phyloP scores from a whole-genome alignment of 2,113 vertebrate genomes.

The Andinoacara biseriatus region DNA sequence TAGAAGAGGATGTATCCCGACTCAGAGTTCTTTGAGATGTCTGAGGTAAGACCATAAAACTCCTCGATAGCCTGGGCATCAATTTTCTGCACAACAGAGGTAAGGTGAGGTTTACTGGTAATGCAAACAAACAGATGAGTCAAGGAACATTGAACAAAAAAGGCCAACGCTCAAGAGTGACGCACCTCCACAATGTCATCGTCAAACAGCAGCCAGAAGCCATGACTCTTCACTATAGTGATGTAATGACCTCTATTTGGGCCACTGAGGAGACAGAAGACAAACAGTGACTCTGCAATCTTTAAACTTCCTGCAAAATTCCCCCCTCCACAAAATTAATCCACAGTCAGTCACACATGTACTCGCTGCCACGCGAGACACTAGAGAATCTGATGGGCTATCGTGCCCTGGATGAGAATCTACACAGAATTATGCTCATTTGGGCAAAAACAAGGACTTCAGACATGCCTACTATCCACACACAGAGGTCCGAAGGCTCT shows the following conservation, averaged over 20 bases:
- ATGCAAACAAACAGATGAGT: slow-evolving; percentile 14
- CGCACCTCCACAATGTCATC: slow-evolving; percentile 98
- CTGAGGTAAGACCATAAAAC: slow-evolving; percentile 97
- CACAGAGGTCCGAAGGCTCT: no score
- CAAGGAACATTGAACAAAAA: not conserved
- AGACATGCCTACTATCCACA: no score
- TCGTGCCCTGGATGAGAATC: no score
- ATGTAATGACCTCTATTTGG: slow-evolving; percentile 97
- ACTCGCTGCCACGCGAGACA: not conserved
- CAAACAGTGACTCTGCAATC: slow-evolving; percentile 4
- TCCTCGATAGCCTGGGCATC: slow-evolving; percentile 99
- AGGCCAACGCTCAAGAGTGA: slow-evolving; percentile 39
- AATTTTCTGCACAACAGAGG: slow-evolving; percentile 87
- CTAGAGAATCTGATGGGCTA: no score
- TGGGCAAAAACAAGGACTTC: no score
- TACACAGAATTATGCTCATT: no score
- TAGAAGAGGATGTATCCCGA: slow-evolving; percentile 99
- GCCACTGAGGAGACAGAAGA: slow-evolving; percentile 83
- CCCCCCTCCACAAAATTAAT: no score
- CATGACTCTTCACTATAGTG: slow-evolving; percentile 98
- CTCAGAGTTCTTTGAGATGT: slow-evolving; percentile 99
- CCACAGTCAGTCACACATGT: not conserved
- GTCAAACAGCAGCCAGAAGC: slow-evolving; percentile 98
- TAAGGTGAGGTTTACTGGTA: not conserved
- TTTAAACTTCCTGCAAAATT: not conserved